Evolutionary conservation across 2,797 vertebrate genomes (phyloP).

Genomic region (Pseudochirops cupreus): DNA sequence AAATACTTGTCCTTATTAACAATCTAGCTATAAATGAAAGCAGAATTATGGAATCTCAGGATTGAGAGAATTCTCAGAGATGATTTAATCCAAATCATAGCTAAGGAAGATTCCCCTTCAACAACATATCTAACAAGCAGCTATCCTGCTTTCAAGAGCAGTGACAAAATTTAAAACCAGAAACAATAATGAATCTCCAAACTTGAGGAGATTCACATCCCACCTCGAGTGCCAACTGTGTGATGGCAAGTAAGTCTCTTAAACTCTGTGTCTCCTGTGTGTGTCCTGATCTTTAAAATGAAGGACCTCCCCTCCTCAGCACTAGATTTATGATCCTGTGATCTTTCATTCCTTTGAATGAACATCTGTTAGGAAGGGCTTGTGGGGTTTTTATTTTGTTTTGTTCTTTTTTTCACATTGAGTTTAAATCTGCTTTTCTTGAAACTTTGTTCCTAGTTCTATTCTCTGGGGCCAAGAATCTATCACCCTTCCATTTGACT

Average conservation of each 20-base stretch:
- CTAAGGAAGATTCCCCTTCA: background rate
- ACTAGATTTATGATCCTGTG: background rate
- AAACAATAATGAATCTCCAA: background rate
- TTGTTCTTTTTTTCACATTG: background rate
- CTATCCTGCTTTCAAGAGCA: background rate
- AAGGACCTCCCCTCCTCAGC: no score
- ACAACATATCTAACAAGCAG: background rate
- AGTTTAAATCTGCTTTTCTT: background rate
- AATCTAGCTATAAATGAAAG: background rate
- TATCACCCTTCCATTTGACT: no score
- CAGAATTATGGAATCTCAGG: background rate
- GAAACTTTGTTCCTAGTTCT: background rate
- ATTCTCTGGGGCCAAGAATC: background rate
- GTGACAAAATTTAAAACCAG: background rate
- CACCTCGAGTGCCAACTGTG: accelerated
- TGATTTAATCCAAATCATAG: background rate
- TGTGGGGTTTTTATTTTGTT: background rate
- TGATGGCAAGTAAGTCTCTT: background rate
- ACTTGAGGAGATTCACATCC: background rate
- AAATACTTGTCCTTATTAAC: background rate
- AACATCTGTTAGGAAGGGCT: background rate
- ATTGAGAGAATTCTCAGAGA: background rate
- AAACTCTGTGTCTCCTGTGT: background rate
- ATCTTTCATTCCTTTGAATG: background rate
- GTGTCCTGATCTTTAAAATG: background rate